phyloP scores from a whole-genome alignment of 2,113 vertebrate species.

The Phylloscopus whistleri region DNA sequence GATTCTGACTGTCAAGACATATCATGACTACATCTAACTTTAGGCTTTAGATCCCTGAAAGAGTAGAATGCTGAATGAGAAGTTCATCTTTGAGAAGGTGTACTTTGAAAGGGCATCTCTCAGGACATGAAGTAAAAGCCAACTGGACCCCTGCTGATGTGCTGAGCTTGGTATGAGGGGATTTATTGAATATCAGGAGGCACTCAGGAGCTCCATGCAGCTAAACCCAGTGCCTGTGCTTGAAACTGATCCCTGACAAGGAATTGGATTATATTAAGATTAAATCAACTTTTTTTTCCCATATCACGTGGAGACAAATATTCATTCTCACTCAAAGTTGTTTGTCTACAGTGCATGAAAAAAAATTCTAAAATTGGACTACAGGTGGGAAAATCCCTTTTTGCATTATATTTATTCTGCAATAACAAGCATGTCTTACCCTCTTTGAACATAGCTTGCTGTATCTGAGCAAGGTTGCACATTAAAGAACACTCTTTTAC shows the following conservation, averaged over 20 bases:
- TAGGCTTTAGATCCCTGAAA: not conserved
- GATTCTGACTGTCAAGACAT: not conserved
- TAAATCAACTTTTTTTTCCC: not conserved
- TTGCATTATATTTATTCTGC: not conserved
- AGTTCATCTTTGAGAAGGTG: not conserved
- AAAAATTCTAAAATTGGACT: not conserved
- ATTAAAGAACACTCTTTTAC: not conserved
- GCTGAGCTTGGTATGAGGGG: fast-evolving
- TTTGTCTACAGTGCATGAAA: not conserved
- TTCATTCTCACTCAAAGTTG: not conserved
- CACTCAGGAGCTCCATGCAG: not conserved
- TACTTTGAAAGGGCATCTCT: not conserved
- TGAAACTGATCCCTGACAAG: not conserved
- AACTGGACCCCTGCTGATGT: not conserved
- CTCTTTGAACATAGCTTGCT: not conserved
- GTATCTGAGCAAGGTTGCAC: not conserved
- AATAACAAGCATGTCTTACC: not conserved
- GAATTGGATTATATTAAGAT: not conserved
- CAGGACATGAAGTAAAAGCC: not conserved
- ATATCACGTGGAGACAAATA: not conserved
- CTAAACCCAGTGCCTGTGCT: not conserved
- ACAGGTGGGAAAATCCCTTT: not conserved
- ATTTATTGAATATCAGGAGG: not conserved
- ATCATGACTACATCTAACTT: not conserved
- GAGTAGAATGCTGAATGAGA: not conserved